These are phyloP conservation scores for Eurypyga helias DNA, from an alignment of 2,113 vertebrate genomes.

Conservation along the genomic window DNA sequence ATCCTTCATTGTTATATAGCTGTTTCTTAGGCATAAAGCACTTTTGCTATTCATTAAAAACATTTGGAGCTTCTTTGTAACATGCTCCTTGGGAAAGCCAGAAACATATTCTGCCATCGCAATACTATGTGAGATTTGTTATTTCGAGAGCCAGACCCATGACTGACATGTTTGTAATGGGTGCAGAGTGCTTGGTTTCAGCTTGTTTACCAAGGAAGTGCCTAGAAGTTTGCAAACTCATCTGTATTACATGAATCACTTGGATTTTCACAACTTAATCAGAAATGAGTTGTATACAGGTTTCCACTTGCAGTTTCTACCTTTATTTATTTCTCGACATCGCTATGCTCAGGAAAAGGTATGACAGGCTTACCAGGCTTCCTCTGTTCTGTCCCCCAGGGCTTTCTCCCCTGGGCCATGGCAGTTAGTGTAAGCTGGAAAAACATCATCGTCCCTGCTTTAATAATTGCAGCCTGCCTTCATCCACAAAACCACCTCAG, in stretches of 20 bases:
- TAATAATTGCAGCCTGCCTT: neutral
- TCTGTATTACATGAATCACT: neutral
- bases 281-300: neutral
- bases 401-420: neutral
- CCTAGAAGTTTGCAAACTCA: neutral
- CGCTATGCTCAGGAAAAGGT: neutral
- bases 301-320: neutral
- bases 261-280: neutral
- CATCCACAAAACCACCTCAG: neutral
- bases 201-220: neutral
- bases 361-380: neutral
- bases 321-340: constrained; percentile 4
- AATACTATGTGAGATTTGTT: neutral
- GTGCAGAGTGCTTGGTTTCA: neutral
- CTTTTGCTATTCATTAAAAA: neutral
- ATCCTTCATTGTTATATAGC: neutral
- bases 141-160: neutral
- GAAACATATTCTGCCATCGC: neutral
- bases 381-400: neutral
- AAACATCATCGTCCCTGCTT: neutral
- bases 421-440: neutral
- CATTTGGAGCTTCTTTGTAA: neutral
- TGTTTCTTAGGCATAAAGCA: neutral
- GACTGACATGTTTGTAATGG: neutral
- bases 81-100: neutral